Evolutionary conservation across 1,140 invertebrate species (phyloP), one percentile per base, ranked within the genome.

Genomic region (Brachionus calyciflorus): DNA sequence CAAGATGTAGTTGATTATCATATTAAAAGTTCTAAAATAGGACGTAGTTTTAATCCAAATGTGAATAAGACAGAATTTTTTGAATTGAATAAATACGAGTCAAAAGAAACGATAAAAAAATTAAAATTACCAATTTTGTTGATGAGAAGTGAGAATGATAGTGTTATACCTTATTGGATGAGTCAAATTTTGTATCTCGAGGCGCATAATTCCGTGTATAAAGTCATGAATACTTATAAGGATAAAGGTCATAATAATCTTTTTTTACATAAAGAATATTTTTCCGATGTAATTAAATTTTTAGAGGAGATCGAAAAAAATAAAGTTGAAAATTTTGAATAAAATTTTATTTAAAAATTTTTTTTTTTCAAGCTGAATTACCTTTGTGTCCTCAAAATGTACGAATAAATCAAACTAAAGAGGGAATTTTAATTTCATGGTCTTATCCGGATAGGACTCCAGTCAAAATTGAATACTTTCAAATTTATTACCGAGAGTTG

Each of bases 391-490:
- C 69, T 0, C 30, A 73, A 41, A 40, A 73, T 51, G 46, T 73
- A 0, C 19, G 51, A 21, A 3, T 49, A 40, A 73, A 73, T 51
- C 46, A 49, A 19, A 51, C 69, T 9, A 46, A 51, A 73, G n/a
- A 73, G 4, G 69, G 69, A 26, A 73, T 73, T n/a, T 24, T 51
- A 33, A 33, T 73, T 5, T 9, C 19, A 33, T 73, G 69, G 69
- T 51, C 44, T 7, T 73, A 73, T 73, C 69, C 69, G 9, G n/a
- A 51, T 10, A 33, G 33, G 4, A 73, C 46, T 24, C 51, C 30
- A 2, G 46, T 55, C 14, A 30, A 49, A 30, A 73, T 73, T 14
- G 69, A 73, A 73, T 73, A 73, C 30, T 73, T 51, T 73, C 69
- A 73, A 51, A 73, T 73, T n/a, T 73, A 51, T 55, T 73, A 51